Conservation (phyloP, 2,888 invertebrate species). For the Anaspis maculata region DNA sequence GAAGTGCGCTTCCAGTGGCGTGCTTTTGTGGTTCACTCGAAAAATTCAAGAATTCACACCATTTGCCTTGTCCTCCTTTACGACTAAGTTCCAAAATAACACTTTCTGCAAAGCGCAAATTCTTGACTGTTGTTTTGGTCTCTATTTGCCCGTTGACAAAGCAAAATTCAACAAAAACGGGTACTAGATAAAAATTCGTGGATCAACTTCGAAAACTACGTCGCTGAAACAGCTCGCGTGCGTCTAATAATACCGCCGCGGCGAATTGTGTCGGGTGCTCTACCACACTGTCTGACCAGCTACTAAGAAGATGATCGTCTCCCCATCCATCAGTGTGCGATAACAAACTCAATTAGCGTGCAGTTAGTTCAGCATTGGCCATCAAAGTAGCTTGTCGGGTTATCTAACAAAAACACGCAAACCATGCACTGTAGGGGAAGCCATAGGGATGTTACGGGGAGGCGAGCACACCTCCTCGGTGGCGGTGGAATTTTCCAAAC, state of each 20-base stretch:
- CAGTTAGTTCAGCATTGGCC: slow-evolving; percentile 7
- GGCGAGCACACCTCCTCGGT: slow-evolving; percentile 15
- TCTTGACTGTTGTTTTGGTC: too few relatives aligned
- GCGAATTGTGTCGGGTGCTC: slow-evolving; percentile 11
- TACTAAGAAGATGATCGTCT: not conserved
- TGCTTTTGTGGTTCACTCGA: too few relatives aligned
- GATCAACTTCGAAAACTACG: too few relatives aligned
- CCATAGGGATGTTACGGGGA: not conserved
- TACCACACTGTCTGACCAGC: not conserved
- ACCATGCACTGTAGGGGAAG: slow-evolving; percentile 33
- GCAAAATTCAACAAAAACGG: too few relatives aligned
- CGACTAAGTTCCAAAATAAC: too few relatives aligned
- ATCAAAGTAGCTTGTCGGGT: slow-evolving; percentile 15
- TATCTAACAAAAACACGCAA: slow-evolving; percentile 25
- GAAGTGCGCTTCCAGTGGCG: too few relatives aligned
- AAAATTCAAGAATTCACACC: too few relatives aligned
- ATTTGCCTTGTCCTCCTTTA: too few relatives aligned
- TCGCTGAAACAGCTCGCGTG: slow-evolving; percentile 19
- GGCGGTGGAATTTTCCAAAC: slow-evolving; percentile 1
- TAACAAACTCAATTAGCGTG: slow-evolving; percentile 4
- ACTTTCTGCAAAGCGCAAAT: too few relatives aligned
- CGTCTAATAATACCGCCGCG: slow-evolving; percentile 20
- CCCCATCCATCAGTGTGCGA: not conserved
- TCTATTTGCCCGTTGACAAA: too few relatives aligned
- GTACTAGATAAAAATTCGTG: too few relatives aligned